Conservation (phyloP, 2,113 vertebrate species). For the Sorex fumeus region DNA sequence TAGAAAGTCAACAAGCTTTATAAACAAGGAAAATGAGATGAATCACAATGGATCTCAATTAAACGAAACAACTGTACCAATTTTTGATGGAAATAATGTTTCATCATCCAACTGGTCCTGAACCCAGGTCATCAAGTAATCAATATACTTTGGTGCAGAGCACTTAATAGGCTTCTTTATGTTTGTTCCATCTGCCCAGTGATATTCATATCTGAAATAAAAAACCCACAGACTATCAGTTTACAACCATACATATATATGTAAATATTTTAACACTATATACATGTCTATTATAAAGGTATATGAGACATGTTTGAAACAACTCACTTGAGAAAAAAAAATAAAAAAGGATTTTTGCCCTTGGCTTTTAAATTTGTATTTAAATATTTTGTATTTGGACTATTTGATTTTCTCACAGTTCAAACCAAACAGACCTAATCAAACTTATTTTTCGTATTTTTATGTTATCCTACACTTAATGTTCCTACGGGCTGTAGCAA, state of each 20-base stretch:
- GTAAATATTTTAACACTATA: background rate
- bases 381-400: background rate
- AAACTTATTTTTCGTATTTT: constrained; percentile 12
- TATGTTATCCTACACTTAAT: background rate
- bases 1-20: too few relatives aligned
- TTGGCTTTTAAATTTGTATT: background rate
- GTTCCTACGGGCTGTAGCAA: too few relatives aligned
- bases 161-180: constrained; percentile 96
- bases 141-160: constrained; percentile 95
- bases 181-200: constrained; percentile 95
- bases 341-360: background rate
- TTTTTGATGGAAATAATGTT: constrained; percentile 92
- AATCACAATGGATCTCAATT: background rate
- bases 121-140: constrained; percentile 94
- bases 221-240: constrained; percentile 1
- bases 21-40: background rate
- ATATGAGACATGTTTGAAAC: constrained; percentile 61
- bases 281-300: background rate
- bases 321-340: constrained; percentile 45
- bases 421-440: constrained; percentile 39
- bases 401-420: constrained; percentile 51
- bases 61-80: constrained; percentile 85
- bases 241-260: background rate
- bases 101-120: constrained; percentile 93
- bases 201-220: constrained; percentile 92